These are phyloP conservation scores for Pseudolycoriella hygida DNA, from an alignment of 2,888 invertebrate genomes.

Conservation along the genomic window DNA sequence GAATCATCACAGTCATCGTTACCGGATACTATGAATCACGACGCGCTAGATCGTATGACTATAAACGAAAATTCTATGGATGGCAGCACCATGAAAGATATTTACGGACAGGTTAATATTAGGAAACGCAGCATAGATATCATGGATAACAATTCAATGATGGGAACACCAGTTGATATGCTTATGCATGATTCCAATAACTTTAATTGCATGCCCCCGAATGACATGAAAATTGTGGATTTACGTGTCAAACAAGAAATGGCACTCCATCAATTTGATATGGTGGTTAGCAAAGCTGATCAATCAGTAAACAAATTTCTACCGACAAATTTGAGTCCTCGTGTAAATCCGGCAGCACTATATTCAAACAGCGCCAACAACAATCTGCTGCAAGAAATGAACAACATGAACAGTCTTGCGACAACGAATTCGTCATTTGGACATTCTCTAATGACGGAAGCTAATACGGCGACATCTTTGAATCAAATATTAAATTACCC, in stretches of 20 bases:
- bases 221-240: conserved; percentile 36
- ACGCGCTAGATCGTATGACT: conserved; percentile 24
- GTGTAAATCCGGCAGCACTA: conserved; percentile 11
- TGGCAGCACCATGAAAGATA: conserved; percentile 16
- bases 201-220: conserved; percentile 20
- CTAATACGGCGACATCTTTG: neutral
- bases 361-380: conserved; percentile 8
- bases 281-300: conserved; percentile 22
- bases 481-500: conserved; percentile 5
- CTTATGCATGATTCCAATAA: conserved; percentile 21
- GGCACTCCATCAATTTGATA: conserved; percentile 19
- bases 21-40: conserved; percentile 11
- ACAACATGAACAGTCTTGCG: neutral
- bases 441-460: conserved; percentile 3
- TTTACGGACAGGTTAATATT: no score
- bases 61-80: conserved; percentile 27
- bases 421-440: neutral
- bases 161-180: conserved; percentile 4
- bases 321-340: conserved; percentile 17
- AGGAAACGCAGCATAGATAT: conserved; percentile 10
- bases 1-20: conserved; percentile 53
- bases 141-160: conserved; percentile 8
- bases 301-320: conserved; percentile 41
- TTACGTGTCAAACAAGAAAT: conserved; percentile 49
- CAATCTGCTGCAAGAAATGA: neutral